Base-by-base conservation (phyloP, 2,113 vertebrate species). In the Potamarius usumacintae region DNA sequence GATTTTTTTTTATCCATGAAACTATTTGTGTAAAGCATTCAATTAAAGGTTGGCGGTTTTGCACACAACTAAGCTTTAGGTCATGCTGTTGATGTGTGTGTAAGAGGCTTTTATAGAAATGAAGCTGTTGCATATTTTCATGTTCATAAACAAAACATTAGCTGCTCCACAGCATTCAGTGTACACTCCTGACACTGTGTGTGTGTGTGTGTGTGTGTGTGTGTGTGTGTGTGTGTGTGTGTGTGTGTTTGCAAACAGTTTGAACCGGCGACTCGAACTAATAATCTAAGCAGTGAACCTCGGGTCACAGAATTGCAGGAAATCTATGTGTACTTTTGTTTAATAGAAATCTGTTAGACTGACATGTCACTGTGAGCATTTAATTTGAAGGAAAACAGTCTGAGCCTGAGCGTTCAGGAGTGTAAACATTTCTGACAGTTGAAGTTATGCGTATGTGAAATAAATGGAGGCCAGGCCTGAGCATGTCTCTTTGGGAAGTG, bases 401-500 rank as follows among this genome's bases (percentile, higher is more conserved):
- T 69, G 22, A 83, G 52, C 82, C 85, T 22, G 55, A 58, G 4
- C 11, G 27, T 34, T 50, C 55, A 7, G 30, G 18, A 62, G 79
- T 14, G 30, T 25, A 85, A 60, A 86, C 53, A 62, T 52, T 48
- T 62, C 30, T 42, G 30, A 81, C 20, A 1, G n/a, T 20, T 34
- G 55, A 81, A 78, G 74, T 34, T 50, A 14, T 85, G 86, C 77
- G 67, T n/a, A 62, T 27, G 74, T 74, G 81, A 83, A 82, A 58
- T 90, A 90, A 92, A 94, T 94, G 89, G 93, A 92, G 94, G 91
- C 72, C 93, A 92, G 58, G 91, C 92, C 92, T 90, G 81, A 58
- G 48, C 74, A 55, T 30, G n/a, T 87, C 57, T 80, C 65, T 53
- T 76, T 67, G n/a, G 88, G 53, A 86, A 42, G 48, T 12, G 30